phyloP scores from a whole-genome alignment of 1,140 invertebrate species.

The Drosophila funebris region DNA sequence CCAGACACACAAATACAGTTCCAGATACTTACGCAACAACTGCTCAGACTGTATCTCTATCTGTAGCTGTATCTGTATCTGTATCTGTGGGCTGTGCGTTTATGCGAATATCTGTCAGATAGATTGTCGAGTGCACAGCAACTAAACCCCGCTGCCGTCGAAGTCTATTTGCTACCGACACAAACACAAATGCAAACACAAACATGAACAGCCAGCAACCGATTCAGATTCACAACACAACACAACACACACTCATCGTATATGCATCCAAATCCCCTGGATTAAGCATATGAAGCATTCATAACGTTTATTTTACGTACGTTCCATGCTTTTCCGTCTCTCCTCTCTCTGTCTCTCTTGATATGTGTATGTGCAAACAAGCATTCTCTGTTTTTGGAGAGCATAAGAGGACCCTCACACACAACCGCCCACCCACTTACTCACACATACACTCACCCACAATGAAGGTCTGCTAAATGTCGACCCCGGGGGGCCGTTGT shows the following conservation, averaged over 20 bases:
- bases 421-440: neutral
- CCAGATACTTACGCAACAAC: slow-evolving; percentile 15
- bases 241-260: slow-evolving; percentile 55
- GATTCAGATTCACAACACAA: slow-evolving; percentile 21
- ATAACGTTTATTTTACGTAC: slow-evolving; percentile 78
- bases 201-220: neutral
- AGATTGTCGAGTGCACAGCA: slow-evolving; percentile 44
- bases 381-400: slow-evolving; percentile 26
- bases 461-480: no score
- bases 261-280: slow-evolving; percentile 79
- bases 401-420: neutral
- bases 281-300: slow-evolving; percentile 82
- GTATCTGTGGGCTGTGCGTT: slow-evolving; percentile 19
- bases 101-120: slow-evolving; percentile 57
- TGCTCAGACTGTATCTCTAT: neutral
- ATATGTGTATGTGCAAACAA: slow-evolving; percentile 48
- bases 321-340: slow-evolving; percentile 7
- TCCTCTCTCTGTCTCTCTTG: slow-evolving; percentile 9
- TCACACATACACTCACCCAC: slow-evolving; percentile 1
- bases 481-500: neutral
- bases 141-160: neutral
- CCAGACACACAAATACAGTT: slow-evolving; percentile 2
- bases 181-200: slow-evolving; percentile 3
- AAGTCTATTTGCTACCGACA: neutral
- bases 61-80: slow-evolving; percentile 23